Base-by-base conservation (phyloP, 2,113 vertebrate genomes). In the Acrocephalus kingi region DNA sequence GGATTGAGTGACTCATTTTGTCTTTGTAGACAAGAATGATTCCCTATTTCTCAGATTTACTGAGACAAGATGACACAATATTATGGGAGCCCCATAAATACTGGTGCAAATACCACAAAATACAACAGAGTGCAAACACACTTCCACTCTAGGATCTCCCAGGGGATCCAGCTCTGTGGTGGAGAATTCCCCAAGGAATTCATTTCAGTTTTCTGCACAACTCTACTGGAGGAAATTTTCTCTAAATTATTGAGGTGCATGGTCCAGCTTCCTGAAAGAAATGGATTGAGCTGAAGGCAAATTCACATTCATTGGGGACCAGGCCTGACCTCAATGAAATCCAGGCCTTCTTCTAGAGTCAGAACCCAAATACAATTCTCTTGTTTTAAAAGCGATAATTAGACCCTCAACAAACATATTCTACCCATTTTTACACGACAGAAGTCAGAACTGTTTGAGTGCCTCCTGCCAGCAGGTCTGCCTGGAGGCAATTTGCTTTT, bases 61-160 rank as follows among this genome's bases (percentile, higher is more conserved):
- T 87, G 56, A 82, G 69, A 68, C 43, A 78, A 71, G 12, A 24
- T 64, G 74, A 79, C 91, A 91, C 62, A 94, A 82, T 91, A 72
- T 89, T 66, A 19, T 51, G 52, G 76, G 80, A 72, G 35, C 49
- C 73, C 22, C 77, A 82, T 27, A 94, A 97, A 87, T 56, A 87
- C 41, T 56, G 45, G 45, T 56, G 22, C 41, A 79, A 96, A 56
- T 24, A 69, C 11, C 67, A 45, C 17, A 24, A 87, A 89, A 82
- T 8, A 66, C 69, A 86, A 24, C 22, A 23, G 63, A 75, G 45
- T 46, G 62, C 5, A 30, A 69, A 79, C 25, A 19, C 37, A 7
- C 13, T 92, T 46, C 78, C 54, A 58, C 37, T 30, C 52, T 1
- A 18, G 39, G 33, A n/a, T 30, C 59, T 73, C 81, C 81, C 81